Evolutionary conservation across 1,140 invertebrate genomes (phyloP).

Genomic region (Microplitis mediator): DNA sequence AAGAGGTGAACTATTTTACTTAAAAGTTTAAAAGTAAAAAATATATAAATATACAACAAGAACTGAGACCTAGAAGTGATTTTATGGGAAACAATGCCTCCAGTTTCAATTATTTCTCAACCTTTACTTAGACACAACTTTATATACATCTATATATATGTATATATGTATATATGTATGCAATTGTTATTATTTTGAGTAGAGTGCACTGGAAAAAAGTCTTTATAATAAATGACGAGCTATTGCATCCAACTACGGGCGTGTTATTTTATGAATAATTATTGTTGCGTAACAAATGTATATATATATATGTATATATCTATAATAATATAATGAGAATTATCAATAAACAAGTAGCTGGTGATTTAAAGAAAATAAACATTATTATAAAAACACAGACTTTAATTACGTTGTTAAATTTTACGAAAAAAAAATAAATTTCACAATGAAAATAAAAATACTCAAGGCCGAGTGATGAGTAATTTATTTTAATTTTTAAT

Average conservation of each 20-base stretch:
- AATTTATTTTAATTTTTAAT: no score
- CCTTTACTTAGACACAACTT: neutral
- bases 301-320: neutral
- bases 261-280: neutral
- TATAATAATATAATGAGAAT: no score
- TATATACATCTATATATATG: neutral
- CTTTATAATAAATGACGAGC: no score
- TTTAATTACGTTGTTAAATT: no score
- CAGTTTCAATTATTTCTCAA: conserved; percentile 27
- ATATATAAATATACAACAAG: neutral
- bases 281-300: neutral
- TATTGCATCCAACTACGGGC: neutral
- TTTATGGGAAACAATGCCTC: conserved; percentile 17
- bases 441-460: no score
- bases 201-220: neutral
- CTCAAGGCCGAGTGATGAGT: no score
- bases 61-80: neutral
- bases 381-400: no score
- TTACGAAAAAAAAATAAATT: no score
- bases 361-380: no score
- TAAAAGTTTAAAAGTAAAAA: neutral
- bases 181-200: neutral
- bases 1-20: neutral
- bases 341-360: no score
- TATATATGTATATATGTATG: neutral